Evolutionary conservation across 2,888 invertebrate species (phyloP).

Genomic region (Drosophila colorata): DNA sequence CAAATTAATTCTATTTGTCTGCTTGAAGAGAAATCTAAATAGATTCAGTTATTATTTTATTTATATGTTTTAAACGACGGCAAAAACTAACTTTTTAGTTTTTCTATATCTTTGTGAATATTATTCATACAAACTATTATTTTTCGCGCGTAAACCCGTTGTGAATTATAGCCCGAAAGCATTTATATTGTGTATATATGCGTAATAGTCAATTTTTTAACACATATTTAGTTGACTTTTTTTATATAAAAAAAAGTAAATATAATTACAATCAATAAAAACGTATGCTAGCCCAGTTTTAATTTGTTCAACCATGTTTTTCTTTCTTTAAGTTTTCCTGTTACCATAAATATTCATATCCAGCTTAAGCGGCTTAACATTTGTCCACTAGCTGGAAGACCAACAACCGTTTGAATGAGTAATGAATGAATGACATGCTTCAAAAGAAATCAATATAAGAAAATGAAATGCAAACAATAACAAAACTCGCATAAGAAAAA

Average conservation of each 20-base stretch:
- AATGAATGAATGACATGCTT: constrained; percentile 44
- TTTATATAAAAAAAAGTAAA: background rate
- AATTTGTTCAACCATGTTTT: background rate
- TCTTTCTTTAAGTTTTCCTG: background rate
- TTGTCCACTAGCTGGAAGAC: constrained; percentile 1
- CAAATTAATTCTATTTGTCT: too few species aligned
- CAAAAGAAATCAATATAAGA: constrained; percentile 13
- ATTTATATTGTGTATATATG: too few species aligned
- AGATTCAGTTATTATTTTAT: background rate
- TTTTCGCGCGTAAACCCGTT: background rate
- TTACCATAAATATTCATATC: background rate
- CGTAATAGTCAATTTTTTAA: too few species aligned
- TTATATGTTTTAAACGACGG: too few species aligned
- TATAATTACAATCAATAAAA: too few species aligned
- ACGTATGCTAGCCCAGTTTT: background rate
- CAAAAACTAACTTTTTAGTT: too few species aligned
- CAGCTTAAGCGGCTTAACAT: constrained; percentile 3
- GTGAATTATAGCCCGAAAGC: background rate
- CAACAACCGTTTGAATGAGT: constrained; percentile 22
- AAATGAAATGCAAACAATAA: constrained; percentile 36
- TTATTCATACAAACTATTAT: too few species aligned
- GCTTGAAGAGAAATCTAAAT: too few species aligned
- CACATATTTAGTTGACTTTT: too few species aligned
- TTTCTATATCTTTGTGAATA: too few species aligned
- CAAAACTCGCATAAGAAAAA: constrained; percentile 18